A percentile compares a stretch with the other conserved stretches of the same genome.
These are phyloP conservation scores for Cardiocondyla obscurior DNA, from an alignment of 1,140 invertebrate species.

Conservation along the genomic window DNA sequence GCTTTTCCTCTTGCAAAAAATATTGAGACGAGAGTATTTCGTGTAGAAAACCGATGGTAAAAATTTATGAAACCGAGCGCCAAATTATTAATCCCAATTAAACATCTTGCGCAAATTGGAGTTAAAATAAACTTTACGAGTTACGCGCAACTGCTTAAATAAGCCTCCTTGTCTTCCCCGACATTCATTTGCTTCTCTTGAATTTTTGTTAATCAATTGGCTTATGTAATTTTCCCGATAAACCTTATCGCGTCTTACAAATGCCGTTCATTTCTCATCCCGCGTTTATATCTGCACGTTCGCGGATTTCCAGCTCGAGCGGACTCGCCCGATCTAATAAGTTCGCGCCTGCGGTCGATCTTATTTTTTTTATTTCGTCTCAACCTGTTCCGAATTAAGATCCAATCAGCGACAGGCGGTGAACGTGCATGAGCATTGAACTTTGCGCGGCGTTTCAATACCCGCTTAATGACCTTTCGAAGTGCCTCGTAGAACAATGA, in stretches of 20 bases:
- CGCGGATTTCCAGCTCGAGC: background rate
- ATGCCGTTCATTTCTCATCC: background rate
- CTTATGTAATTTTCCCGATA: slow-evolving; percentile 1
- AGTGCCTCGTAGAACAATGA: slow-evolving; percentile 4
- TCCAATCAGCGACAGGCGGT: background rate
- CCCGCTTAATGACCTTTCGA: background rate
- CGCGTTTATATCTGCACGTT: background rate
- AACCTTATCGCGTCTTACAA: background rate
- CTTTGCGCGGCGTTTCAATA: background rate
- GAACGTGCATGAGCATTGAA: background rate
- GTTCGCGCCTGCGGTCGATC: background rate
- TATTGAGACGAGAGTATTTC: background rate
- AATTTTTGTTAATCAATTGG: background rate
- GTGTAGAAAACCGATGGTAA: background rate
- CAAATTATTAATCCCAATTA: background rate
- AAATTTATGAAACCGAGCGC: background rate
- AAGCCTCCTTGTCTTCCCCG: background rate
- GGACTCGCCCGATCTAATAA: background rate
- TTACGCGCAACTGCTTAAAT: background rate
- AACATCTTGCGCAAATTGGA: background rate
- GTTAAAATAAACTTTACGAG: background rate
- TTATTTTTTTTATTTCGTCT: background rate
- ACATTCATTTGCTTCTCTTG: background rate
- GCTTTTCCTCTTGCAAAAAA: background rate
- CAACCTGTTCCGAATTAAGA: background rate